Evolutionary conservation across 2,888 invertebrate species (phyloP), one percentile per base, ranked within the genome.

Genomic region (Melinopterus prodromus): DNA sequence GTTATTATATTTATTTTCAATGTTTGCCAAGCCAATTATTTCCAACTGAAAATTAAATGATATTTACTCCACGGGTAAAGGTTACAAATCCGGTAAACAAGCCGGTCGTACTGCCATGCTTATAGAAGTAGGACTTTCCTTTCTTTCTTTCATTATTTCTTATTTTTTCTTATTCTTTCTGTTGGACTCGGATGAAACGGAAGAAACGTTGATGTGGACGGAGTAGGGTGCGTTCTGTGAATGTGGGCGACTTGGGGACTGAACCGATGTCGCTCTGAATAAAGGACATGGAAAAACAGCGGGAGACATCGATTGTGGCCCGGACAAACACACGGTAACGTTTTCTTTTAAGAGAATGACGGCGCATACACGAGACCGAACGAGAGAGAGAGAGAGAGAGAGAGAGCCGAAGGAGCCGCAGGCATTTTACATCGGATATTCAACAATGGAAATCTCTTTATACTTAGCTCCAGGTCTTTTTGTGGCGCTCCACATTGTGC

Each of bases 361-460:
- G 53, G 5, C 53, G 53, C 12, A 26, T 26, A 26, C 26, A n/a
- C n/a, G n/a, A n/a, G n/a, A n/a, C n/a, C n/a, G n/a, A n/a, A n/a
- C n/a, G 26, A 26, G 26, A 26, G 2, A 1, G 26, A 26, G 2
- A 1, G 26, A 53, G 26, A 26, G 26, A 26, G 2, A 1, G 26
- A 26, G 2, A 1, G 26, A 53, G 3, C 53, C 5, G 12, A 7
- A 53, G 53, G 53, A 7, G 7, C 53, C 7, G 53, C 53, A 12
- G 3, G 26, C 26, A 26, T 26, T 12, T 53, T 6, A 4, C 53
- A 53, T 53, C 53, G 2, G 53, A 53, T 53, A 53, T 53, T 53
- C 53, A 53, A 53, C 53, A 53, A 53, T 53, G 53, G 53, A 53
- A 53, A 53, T 53, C 53, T 53, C 53, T 53, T 53, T 53, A 53